Evolutionary conservation across 2,888 invertebrate genomes (phyloP).

Genomic region (Bombylius discolor): DNA sequence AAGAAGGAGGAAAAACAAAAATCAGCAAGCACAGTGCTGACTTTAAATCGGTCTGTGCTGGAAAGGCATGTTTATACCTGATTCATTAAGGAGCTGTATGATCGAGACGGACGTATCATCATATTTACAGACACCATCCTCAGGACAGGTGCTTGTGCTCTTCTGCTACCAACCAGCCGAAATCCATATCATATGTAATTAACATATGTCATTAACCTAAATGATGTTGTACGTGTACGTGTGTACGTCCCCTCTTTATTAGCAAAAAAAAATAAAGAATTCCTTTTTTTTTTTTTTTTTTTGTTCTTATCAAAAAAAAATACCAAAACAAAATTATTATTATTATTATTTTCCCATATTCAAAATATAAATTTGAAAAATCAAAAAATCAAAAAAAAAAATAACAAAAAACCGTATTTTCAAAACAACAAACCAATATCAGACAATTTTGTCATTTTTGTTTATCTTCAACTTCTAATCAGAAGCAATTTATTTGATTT

Average conservation of each 20-base stretch:
- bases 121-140: slow-evolving; percentile 87
- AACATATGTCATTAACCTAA: slow-evolving; percentile 29
- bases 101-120: slow-evolving; percentile 90
- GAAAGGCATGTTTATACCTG: slow-evolving; percentile 73
- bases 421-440: too few relatives aligned
- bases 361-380: too few relatives aligned
- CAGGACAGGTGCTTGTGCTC: slow-evolving; percentile 64
- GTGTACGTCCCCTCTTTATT: slow-evolving; percentile 17
- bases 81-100: slow-evolving; percentile 87
- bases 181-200: slow-evolving; percentile 28
- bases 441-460: too few relatives aligned
- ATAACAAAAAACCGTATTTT: too few relatives aligned
- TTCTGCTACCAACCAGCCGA: slow-evolving; percentile 27
- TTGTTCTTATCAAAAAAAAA: too few relatives aligned
- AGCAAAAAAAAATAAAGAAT: too few relatives aligned
- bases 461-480: too few relatives aligned
- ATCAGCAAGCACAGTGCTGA: not conserved
- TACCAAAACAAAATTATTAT: too few relatives aligned
- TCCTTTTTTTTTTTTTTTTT: too few relatives aligned
- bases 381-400: too few relatives aligned
- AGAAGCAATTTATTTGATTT: too few relatives aligned
- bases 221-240: slow-evolving; percentile 19
- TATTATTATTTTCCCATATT: too few relatives aligned
- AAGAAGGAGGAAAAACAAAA: not conserved
- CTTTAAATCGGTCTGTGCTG: slow-evolving; percentile 4